Conservation (phyloP, 2,113 vertebrate species). For the Salvelinus sp. region DNA sequence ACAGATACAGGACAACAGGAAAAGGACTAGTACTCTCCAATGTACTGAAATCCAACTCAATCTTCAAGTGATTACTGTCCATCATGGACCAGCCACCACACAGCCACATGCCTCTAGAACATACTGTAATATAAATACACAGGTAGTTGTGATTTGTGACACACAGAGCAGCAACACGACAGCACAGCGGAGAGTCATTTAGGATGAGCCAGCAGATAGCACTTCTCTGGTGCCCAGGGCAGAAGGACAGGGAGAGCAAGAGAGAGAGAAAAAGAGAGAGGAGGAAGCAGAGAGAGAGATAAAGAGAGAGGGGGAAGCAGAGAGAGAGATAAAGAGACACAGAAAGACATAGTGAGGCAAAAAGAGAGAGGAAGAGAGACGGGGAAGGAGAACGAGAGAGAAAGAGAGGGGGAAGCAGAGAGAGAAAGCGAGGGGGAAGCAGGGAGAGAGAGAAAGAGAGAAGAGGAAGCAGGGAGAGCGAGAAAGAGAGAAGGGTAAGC, state of each 20-base stretch:
- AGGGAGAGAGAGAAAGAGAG: neutral
- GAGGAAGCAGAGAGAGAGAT: neutral
- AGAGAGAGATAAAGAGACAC: neutral
- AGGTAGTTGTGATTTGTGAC: no score
- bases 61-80: neutral
- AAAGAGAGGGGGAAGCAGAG: neutral
- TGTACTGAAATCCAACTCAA: neutral
- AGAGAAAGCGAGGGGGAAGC: neutral
- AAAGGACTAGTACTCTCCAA: neutral
- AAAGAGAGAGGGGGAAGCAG: neutral
- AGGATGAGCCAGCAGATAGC: no score
- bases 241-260: neutral
- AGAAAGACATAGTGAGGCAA: no score
- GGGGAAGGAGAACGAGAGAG: no score
- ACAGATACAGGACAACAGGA: neutral
- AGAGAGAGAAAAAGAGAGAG: neutral
- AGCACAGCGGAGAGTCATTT: no score
- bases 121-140: no score
- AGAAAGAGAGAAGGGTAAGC: no score
- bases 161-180: no score
- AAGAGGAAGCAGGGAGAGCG: no score
- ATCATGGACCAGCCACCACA: neutral
- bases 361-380: neutral
- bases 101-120: neutral
- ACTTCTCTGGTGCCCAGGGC: neutral